Evolutionary conservation across 2,888 invertebrate genomes (phyloP).

Genomic region (Heliconius hortense): DNA sequence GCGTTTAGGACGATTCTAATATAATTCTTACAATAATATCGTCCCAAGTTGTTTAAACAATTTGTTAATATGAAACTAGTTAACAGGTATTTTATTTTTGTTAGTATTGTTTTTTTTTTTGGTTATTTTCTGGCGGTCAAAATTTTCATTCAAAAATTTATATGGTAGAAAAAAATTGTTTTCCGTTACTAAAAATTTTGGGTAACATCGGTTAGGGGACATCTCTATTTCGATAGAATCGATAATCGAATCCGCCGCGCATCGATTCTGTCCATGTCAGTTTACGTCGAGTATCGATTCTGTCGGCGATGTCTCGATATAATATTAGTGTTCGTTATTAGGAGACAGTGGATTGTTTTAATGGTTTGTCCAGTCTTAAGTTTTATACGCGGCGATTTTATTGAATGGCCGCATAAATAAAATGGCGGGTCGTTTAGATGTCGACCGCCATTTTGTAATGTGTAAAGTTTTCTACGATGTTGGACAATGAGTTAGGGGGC

Average conservation of each 20-base stretch:
- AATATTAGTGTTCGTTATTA: constrained; percentile 46
- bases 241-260: background rate
- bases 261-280: constrained; percentile 1
- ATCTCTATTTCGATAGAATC: constrained; percentile 22
- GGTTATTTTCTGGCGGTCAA: constrained; percentile 61
- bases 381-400: constrained; percentile 78
- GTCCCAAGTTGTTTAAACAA: constrained; percentile 76
- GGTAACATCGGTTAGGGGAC: constrained; percentile 20
- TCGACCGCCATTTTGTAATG: constrained; percentile 53
- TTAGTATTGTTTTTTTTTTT: constrained; percentile 58
- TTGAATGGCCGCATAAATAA: constrained; percentile 76
- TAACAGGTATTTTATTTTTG: constrained; percentile 74
- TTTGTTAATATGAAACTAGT: constrained; percentile 75
- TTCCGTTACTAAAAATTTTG: constrained; percentile 43
- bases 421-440: constrained; percentile 49
- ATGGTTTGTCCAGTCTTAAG: constrained; percentile 68
- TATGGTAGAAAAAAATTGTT: constrained; percentile 45
- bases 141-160: constrained; percentile 48
- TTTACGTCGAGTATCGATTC: constrained; percentile 6
- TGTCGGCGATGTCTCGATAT: constrained; percentile 34
- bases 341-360: constrained; percentile 60
- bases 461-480: constrained; percentile 62
- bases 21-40: constrained; percentile 82
- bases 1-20: constrained; percentile 78
- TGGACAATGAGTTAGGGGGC: constrained; percentile 52